Evolutionary conservation across 2,888 invertebrate genomes (phyloP), one percentile per base, ranked within the genome.

Genomic region (Alsophila aescularia): DNA sequence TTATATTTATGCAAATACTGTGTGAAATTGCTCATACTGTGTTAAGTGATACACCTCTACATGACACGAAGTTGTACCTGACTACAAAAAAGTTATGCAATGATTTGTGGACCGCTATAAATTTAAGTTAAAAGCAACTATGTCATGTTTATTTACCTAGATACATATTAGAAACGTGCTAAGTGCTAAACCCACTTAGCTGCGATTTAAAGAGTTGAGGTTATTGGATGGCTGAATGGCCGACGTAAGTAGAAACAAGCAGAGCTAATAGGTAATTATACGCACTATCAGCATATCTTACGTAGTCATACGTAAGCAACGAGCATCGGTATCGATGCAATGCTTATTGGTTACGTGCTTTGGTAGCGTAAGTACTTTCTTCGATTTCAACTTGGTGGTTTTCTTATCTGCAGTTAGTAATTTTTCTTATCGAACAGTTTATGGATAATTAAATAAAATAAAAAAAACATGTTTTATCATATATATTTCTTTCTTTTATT

Each of bases 251-350:
- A 29, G 5, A 36, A 16, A 21, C 14, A 13, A 13, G 40, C 8
- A 34, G 14, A 39, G 27, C 43, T 44, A 54, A 39, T 24, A 51
- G n/a, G 36, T 45, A 55, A 41, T 49, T 49, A 53, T 58, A 58
- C 54, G 58, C 51, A 52, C 47, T 52, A 44, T 43, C 44, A 50
- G 51, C 41, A 34, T 40, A 45, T 27, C 49, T 59, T 51, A 42
- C 52, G 34, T 42, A 43, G 50, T 45, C 37, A 39, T 52, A 58
- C 40, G 55, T 53, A 63, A 54, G 48, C 43, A 43, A 44, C 39
- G 29, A 50, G 16, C 35, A 50, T 36, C 50, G 35, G 27, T 16
- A 55, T 48, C 34, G 41, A 53, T 42, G 40, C 34, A 40, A 31
- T 34, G 32, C 21, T 36, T 42, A 40, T 24, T 34, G 32, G 15